These are phyloP conservation scores for Lagopus muta DNA, from an alignment of 2,113 vertebrate genomes.

Conservation along the genomic window DNA sequence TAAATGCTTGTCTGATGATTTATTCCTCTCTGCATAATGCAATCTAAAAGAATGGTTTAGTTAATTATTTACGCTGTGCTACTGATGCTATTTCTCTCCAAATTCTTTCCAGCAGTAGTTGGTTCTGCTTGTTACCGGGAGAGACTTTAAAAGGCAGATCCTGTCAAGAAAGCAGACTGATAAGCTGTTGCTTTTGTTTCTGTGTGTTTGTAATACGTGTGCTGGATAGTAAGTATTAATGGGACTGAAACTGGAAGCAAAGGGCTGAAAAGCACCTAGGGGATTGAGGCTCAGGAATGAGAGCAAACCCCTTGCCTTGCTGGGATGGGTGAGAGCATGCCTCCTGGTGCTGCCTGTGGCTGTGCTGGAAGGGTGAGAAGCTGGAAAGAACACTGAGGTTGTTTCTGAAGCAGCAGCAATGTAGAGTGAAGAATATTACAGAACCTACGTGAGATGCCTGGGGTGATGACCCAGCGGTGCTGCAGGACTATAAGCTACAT, in stretches of 20 bases:
- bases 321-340: background rate
- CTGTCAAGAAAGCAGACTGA: conserved; percentile 35
- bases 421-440: background rate
- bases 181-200: conserved; percentile 8
- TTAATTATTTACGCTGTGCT: conserved; percentile 69
- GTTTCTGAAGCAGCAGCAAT: background rate
- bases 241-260: background rate
- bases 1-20: conserved; percentile 64
- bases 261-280: background rate
- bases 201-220: background rate
- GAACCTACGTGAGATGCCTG: background rate
- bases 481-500: background rate
- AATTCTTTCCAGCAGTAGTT: conserved; percentile 12
- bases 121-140: conserved; percentile 20
- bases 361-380: background rate
- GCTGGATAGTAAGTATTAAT: background rate
- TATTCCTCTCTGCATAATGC: conserved; percentile 52
- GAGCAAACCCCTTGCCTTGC: background rate
- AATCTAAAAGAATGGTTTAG: conserved; percentile 26
- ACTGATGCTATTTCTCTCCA: conserved; percentile 27
- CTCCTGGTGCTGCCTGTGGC: background rate
- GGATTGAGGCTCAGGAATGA: background rate
- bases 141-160: conserved; percentile 21
- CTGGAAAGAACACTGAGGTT: background rate
- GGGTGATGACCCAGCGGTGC: background rate